Evolutionary conservation across 1,140 invertebrate genomes (phyloP), one percentile per base, ranked within the genome.

Genomic region (Drosophila parvula): DNA sequence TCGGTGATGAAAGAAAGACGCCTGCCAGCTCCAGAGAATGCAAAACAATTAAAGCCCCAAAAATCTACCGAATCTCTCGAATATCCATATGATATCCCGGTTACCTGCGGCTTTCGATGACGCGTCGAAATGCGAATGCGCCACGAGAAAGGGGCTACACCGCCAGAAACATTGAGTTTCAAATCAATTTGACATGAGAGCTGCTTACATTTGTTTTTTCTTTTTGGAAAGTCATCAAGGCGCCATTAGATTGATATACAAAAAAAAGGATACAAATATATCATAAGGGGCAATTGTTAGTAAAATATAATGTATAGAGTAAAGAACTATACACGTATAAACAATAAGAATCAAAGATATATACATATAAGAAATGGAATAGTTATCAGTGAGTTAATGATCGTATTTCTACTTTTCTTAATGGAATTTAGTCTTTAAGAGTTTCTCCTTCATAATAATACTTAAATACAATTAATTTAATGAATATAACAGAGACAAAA

Each of bases 61-160:
- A 53, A 53, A 36, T 53, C 50, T 36, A 53, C 50, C 50, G 50
- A 53, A 53, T 53, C 50, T 53, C 36, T 53, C 50, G 69, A 79
- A 86, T 79, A 71, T 81, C 65, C 75, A 74, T 70, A 40, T 18
- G 50, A 36, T 14, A 43, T 22, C 45, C 40, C 16, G 41, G 38
- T 34, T 76, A 89, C 80, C 84, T 89, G 84, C 74, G 84, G 84
- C 84, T 84, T 77, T 79, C 57, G 63, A 89, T 89, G 84, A 89
- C 76, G 88, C 58, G 80, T 79, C 74, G 51, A 75, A 84, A 89
- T 48, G 22, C 61, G 32, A 10, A 53, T 53, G 65, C 38, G 65
- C 65, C 65, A 67, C 61, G 32, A 53, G 47, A 67, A 36, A 55
- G 65, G 65, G 61, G 38, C 28, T 69, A 67, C 65, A 69, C 65